Percentiles rank a stretch among this genome's conserved stretches.
These are phyloP conservation scores for Siderastrea siderea DNA, from an alignment of 92 coral and sea anemone species.

Conservation along the genomic window DNA sequence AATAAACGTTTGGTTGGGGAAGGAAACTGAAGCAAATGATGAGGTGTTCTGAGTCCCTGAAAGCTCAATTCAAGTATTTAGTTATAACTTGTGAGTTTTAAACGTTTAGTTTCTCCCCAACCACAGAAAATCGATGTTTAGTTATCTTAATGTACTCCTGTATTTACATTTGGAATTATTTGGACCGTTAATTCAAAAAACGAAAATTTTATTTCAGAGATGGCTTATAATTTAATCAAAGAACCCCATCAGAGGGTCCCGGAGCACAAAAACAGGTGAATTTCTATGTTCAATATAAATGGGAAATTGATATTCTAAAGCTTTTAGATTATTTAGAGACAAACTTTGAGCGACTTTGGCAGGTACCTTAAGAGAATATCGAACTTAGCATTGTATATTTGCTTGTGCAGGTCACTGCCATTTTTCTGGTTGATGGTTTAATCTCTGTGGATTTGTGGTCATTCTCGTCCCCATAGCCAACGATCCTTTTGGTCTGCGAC, in stretches of 20 bases:
- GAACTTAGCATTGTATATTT: too few species aligned
- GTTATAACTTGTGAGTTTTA: neutral
- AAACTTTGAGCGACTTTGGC: neutral
- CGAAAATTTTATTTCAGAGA: neutral
- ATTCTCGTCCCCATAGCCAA: too few species aligned
- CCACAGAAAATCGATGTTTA: neutral
- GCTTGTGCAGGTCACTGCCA: too few species aligned
- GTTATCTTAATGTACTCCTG: neutral
- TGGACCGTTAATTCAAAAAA: neutral
- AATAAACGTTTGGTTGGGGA: neutral
- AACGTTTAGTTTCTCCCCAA: neutral
- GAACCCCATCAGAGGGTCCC: neutral
- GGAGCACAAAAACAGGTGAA: neutral
- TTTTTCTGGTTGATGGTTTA: too few species aligned
- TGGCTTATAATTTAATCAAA: neutral
- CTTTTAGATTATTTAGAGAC: neutral
- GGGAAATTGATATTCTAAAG: neutral
- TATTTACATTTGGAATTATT: neutral
- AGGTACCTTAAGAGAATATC: neutral
- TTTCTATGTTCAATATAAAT: neutral
- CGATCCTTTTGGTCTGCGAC: too few species aligned
- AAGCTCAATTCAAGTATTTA: neutral
- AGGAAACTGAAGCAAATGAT: slow-evolving; percentile 1
- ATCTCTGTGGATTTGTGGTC: too few species aligned
- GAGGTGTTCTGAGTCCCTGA: slow-evolving; percentile 4